phyloP scores from a whole-genome alignment of 1,140 invertebrate species.

The Leucophenga varia region DNA sequence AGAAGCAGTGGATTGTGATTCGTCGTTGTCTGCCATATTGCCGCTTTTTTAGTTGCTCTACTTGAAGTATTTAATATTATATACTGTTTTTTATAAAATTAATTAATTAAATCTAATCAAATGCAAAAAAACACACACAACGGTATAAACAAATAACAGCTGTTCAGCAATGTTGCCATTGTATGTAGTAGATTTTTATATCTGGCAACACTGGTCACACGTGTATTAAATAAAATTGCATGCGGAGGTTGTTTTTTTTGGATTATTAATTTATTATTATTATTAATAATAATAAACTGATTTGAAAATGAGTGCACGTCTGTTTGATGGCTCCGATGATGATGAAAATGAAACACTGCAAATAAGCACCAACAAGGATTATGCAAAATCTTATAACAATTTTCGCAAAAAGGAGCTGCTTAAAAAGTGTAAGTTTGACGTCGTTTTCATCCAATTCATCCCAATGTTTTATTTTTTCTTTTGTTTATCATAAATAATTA shows the following conservation, averaged over 20 bases:
- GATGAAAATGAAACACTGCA: conserved; percentile 57
- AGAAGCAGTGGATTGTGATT: conserved; percentile 15
- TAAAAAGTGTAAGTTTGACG: conserved; percentile 76
- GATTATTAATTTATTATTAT: conserved; percentile 6
- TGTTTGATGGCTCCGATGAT: conserved; percentile 45
- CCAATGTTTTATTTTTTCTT: conserved; percentile 6
- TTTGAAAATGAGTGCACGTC: conserved; percentile 41
- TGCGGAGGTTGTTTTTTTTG: no score
- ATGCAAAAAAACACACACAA: no score
- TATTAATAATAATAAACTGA: no score
- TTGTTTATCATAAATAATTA: no score
- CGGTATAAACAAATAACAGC: no score
- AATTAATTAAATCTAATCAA: no score
- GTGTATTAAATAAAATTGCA: no score
- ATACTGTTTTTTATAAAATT: no score
- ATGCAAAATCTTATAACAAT: conserved; percentile 78
- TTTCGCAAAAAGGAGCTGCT: conserved; percentile 84
- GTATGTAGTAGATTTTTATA: no score
- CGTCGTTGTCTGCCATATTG: conserved; percentile 39
- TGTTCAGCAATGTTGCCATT: no score
- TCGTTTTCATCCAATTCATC: not conserved
- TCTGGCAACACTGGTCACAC: no score
- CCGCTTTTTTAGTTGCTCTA: conserved; percentile 26
- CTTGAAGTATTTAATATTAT: conserved; percentile 1
- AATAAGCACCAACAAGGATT: conserved; percentile 74